Evolutionary conservation across 2,113 vertebrate genomes (phyloP).

Genomic region (Notiomystis cincta): DNA sequence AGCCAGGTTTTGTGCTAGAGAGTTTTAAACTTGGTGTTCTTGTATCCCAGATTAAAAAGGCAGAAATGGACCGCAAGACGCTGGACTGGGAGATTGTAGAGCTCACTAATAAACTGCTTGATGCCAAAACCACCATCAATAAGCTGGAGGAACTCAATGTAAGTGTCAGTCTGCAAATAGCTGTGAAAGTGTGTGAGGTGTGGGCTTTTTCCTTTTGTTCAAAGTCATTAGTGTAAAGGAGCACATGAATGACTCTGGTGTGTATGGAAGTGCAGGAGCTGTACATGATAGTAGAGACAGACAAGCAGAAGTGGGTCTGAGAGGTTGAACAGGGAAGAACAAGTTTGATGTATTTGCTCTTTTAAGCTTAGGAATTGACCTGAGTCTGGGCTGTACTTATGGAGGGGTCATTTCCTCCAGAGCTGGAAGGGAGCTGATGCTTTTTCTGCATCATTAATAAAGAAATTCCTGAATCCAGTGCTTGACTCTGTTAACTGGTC

Average conservation of each 20-base stretch:
- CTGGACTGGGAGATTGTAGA: conserved; percentile 98
- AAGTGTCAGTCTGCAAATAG: not conserved
- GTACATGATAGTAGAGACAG: not conserved
- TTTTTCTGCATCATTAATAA: not conserved
- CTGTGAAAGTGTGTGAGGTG: not conserved
- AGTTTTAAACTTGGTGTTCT: conserved; percentile 20
- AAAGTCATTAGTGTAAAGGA: not conserved
- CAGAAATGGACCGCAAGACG: conserved; percentile 93
- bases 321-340: not conserved
- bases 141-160: conserved; percentile 96
- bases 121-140: conserved; percentile 93
- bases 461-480: not conserved
- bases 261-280: not conserved
- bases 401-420: not conserved
- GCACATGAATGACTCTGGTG: not conserved
- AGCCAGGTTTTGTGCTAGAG: not conserved
- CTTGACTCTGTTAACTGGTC: not conserved
- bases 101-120: conserved; percentile 94
- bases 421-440: not conserved
- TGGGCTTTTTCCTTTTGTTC: not conserved
- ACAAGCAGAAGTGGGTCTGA: not conserved
- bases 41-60: conserved; percentile 88
- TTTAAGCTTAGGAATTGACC: not conserved
- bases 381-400: not conserved
- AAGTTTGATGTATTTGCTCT: not conserved